Conservation (phyloP, 2,113 vertebrate species). For the Triplophysa siluroides region DNA sequence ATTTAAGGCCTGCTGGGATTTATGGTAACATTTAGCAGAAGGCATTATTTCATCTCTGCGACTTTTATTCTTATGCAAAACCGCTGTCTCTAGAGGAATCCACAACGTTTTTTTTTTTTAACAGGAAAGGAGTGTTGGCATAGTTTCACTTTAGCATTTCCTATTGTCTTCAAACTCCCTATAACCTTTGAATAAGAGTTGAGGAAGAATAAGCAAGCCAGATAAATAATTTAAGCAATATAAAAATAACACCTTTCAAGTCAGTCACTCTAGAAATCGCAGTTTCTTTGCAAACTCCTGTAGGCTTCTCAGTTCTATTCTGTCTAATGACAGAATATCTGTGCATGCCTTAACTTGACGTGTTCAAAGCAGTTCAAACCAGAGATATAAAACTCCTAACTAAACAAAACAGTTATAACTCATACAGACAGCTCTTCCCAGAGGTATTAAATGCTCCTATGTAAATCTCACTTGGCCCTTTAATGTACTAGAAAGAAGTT, state of each 20-base stretch:
- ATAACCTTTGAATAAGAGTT: not conserved
- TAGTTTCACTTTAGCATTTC: too few relatives aligned
- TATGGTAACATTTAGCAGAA: not conserved
- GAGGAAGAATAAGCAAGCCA: too few relatives aligned
- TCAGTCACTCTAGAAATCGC: not conserved
- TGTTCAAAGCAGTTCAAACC: conserved; percentile 26
- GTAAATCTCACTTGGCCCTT: not conserved
- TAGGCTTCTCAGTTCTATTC: not conserved
- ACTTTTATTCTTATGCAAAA: conserved; percentile 18
- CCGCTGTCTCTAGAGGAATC: not conserved
- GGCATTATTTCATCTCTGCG: not conserved
- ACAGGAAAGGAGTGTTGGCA: too few relatives aligned
- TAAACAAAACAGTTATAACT: conserved; percentile 3
- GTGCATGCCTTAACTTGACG: conserved; percentile 47
- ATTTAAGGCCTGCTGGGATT: conserved; percentile 4
- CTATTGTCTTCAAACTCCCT: not conserved
- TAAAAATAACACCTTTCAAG: too few relatives aligned
- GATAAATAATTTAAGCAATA: too few relatives aligned
- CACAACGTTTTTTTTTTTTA: too few relatives aligned
- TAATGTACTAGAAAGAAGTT: not conserved
- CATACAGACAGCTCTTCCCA: not conserved
- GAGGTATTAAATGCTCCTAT: not conserved
- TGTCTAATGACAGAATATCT: not conserved
- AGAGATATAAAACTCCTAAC: conserved; percentile 22
- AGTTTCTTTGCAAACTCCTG: not conserved